Base-by-base conservation (phyloP, 2,797 vertebrate species). In the Xenops minutus region DNA sequence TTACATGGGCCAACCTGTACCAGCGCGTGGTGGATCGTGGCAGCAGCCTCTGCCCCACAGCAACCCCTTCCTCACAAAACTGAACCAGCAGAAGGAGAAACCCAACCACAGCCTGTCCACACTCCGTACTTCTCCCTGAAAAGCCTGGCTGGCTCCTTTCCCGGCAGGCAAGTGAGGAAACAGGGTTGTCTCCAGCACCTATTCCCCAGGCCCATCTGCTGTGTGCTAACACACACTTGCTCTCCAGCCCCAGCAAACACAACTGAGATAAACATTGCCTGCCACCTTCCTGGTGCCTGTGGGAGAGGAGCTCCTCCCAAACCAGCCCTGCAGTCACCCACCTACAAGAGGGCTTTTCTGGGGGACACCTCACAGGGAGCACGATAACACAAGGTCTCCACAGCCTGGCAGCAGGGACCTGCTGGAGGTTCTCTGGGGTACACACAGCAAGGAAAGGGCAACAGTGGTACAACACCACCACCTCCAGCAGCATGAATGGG, bases 381-480 rank as follows among this genome's bases (percentile, higher is more conserved):
- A 36, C 0, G 0, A 49, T 17, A 85, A 62, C 0, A 0, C 24
- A 18, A 72, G 30, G 29, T 29, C 55, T 37, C 34, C 1, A 1
- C n/a, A 82, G 82, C 46, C 44, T 12, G 81, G n/a, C n/a, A 55
- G 30, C 89, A 59, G 17, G 23, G 27, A 73, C 27, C 75, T 81
- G 64, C 56, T 34, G 43, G 85, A 71, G 58, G 62, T 56, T 78
- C 58, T 29, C 36, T 5, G 11, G 58, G 88, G 71, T n/a, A 46
- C 67, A 36, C 9, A 21, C 2, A 2, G 52, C 48, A 48, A 55
- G 37, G 48, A n/a, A 52, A 54, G 22, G 10, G 19, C 36, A 55
- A 46, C 14, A 61, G 37, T 17, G 2, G 1, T 15, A 30, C 8
- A 27, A 21, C 9, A 29, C 43, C 64, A 20, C 21, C 49, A 51